phyloP scores from a whole-genome alignment of 2,888 invertebrate genomes.

The Mylabris sibirica region DNA sequence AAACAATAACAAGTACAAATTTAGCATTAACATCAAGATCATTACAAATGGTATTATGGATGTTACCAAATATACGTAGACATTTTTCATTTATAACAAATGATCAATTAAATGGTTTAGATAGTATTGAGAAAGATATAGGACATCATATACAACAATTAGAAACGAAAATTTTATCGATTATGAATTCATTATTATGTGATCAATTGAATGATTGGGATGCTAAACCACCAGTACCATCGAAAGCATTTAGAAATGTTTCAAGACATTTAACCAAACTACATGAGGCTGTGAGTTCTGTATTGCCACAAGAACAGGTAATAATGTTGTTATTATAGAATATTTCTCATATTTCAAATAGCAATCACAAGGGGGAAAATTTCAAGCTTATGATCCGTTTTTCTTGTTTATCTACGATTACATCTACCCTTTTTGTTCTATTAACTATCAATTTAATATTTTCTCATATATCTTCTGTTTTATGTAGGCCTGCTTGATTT shows the following conservation, averaged over 20 bases:
- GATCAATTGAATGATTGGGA: constrained; percentile 89
- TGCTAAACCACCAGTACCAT: constrained; percentile 94
- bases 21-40: constrained; percentile 86
- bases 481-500: too few relatives aligned
- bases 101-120: constrained; percentile 67
- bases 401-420: too few relatives aligned
- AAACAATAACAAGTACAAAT: constrained; percentile 94
- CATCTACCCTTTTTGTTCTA: too few relatives aligned
- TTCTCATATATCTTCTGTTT: too few relatives aligned
- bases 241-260: constrained; percentile 85
- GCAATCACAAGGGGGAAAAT: too few relatives aligned
- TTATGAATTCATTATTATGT: constrained; percentile 85
- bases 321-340: too few relatives aligned
- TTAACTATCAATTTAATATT: too few relatives aligned
- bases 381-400: too few relatives aligned
- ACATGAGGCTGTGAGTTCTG: constrained; percentile 88
- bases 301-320: constrained; percentile 82
- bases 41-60: constrained; percentile 81
- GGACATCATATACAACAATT: constrained; percentile 92
- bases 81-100: constrained; percentile 72
- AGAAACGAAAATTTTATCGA: constrained; percentile 87
- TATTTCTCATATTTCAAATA: too few relatives aligned
- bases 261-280: constrained; percentile 89
- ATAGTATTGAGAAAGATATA: constrained; percentile 79
- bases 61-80: constrained; percentile 74